These are phyloP conservation scores for Drosophila diplacantha DNA, from an alignment of 2,888 invertebrate species.

Conservation along the genomic window DNA sequence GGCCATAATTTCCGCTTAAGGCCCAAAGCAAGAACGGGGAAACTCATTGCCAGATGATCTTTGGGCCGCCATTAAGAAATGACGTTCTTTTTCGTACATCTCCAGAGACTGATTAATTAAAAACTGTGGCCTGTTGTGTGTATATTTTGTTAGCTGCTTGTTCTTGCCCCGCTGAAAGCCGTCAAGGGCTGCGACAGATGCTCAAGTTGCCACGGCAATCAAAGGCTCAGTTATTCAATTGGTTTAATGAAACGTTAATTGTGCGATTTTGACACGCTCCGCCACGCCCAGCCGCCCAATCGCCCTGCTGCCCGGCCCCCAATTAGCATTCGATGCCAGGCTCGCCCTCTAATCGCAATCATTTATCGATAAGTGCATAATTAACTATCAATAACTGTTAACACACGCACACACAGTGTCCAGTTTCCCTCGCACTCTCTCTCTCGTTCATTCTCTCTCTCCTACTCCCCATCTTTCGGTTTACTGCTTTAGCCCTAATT, in stretches of 20 bases:
- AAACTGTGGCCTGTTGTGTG: conserved; percentile 3
- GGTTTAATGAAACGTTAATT: conserved; percentile 60
- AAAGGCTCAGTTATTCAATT: conserved; percentile 53
- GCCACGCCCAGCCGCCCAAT: neutral
- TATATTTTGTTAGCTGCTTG: neutral
- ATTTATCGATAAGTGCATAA: conserved; percentile 34
- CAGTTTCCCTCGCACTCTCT: neutral
- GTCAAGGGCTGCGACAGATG: conserved; percentile 28
- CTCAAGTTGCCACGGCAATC: conserved; percentile 52
- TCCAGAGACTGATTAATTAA: conserved; percentile 18
- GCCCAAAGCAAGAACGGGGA: neutral
- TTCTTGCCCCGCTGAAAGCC: neutral
- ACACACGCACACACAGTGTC: conserved; percentile 11
- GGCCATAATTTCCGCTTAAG: conserved; percentile 6
- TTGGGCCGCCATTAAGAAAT: conserved; percentile 6
- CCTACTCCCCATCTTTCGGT: conserved; percentile 5
- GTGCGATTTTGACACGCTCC: conserved; percentile 21
- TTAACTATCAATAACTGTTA: conserved; percentile 33
- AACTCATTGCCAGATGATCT: conserved; percentile 13
- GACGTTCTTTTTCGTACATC: neutral
- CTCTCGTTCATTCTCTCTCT: neutral
- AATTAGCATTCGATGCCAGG: conserved; percentile 9
- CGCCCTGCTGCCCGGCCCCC: neutral
- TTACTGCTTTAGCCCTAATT: conserved; percentile 39
- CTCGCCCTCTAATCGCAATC: conserved; percentile 18